Percentiles rank a stretch among this genome's conserved stretches.
Evolutionary conservation across 2,888 invertebrate species (phyloP).

Genomic region (Aethes cnicana): DNA sequence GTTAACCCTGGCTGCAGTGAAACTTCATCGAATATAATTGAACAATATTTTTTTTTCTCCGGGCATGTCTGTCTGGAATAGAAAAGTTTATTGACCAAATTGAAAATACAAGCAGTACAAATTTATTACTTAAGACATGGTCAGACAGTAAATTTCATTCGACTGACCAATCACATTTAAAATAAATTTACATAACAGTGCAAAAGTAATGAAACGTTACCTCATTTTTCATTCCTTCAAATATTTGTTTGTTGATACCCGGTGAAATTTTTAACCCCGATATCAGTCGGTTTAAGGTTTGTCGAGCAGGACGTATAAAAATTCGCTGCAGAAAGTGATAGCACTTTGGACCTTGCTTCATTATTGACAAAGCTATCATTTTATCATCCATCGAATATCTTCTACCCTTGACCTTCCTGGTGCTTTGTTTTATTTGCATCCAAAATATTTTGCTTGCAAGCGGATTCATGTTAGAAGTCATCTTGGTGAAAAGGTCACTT

Average conservation of each 20-base stretch:
- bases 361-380: conserved; percentile 15
- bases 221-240: background rate
- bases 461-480: conserved; percentile 16
- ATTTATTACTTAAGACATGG: no score
- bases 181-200: no score
- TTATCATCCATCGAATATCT: conserved; percentile 18
- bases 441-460: conserved; percentile 9
- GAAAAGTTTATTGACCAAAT: no score
- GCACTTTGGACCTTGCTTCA: conserved; percentile 18
- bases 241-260: conserved; percentile 1
- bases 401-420: conserved; percentile 10
- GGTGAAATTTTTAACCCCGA: background rate
- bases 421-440: conserved; percentile 18
- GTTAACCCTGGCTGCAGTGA: background rate
- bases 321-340: conserved; percentile 12
- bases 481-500: conserved; percentile 2
- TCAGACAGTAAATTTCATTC: no score
- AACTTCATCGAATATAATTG: conserved; percentile 9
- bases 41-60: conserved; percentile 6
- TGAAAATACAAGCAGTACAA: no score
- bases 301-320: conserved; percentile 6
- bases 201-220: no score
- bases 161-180: no score
- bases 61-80: no score
- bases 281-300: background rate